phyloP scores from a whole-genome alignment of 2,888 invertebrate genomes.

The Cheilosia pagana region DNA sequence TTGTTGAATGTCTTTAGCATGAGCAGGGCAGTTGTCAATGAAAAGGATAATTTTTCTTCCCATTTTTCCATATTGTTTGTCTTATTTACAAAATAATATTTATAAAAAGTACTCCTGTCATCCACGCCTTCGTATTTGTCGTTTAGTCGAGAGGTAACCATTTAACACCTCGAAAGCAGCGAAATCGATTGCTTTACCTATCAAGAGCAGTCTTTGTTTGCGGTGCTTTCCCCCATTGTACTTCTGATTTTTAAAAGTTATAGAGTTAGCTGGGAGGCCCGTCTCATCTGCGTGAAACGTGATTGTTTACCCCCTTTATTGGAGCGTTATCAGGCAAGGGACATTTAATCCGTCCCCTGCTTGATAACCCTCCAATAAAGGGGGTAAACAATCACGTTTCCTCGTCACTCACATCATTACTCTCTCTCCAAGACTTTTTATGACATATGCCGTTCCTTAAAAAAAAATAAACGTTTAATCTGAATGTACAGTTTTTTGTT shows the following conservation, averaged over 20 bases:
- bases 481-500: conserved; percentile 3
- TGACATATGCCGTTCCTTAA: conserved; percentile 12
- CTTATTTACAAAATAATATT: conserved; percentile 6
- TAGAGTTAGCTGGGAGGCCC: conserved; percentile 24
- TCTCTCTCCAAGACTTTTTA: conserved; percentile 9
- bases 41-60: conserved; percentile 1
- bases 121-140: conserved; percentile 13
- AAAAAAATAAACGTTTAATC: neutral
- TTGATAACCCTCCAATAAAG: conserved; percentile 19
- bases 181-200: conserved; percentile 15
- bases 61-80: conserved; percentile 13
- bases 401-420: conserved; percentile 19
- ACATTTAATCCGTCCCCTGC: conserved; percentile 39
- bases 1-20: no score
- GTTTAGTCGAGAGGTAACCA: conserved; percentile 28
- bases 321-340: no score
- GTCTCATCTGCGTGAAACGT: conserved; percentile 44
- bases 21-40: neutral
- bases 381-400: conserved; percentile 14
- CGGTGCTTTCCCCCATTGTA: no score
- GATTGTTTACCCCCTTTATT: no score
- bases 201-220: conserved; percentile 11
- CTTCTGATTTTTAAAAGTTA: conserved; percentile 31
- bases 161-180: conserved; percentile 18
- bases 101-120: conserved; percentile 7